Conservation (phyloP, 2,797 vertebrate species). For the Schizothorax lantsangensis region DNA sequence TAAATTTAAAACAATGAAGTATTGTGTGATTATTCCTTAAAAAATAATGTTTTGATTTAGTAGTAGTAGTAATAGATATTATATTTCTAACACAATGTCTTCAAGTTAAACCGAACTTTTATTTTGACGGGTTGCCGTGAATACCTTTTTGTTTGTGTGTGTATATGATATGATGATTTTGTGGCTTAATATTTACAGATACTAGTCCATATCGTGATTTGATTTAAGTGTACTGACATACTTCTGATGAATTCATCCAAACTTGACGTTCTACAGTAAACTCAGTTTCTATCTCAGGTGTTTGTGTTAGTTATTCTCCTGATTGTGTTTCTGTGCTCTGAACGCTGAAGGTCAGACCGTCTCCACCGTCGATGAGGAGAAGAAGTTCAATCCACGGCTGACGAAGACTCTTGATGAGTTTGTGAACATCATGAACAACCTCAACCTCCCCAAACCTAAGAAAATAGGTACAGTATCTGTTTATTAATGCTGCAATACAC, state of each 20-base stretch:
- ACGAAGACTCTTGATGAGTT: constrained; percentile 84
- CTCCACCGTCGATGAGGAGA: constrained; percentile 87
- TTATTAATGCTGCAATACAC: neutral
- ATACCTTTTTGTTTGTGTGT: neutral
- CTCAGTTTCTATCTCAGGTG: neutral
- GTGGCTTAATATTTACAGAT: no score
- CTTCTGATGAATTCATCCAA: no score
- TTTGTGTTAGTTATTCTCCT: neutral
- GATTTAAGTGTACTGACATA: no score
- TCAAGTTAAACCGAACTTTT: no score
- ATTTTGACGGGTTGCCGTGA: no score
- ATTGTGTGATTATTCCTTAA: neutral
- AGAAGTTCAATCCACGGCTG: constrained; percentile 84
- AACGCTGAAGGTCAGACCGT: constrained; percentile 79
- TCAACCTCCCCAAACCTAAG: constrained; percentile 85
- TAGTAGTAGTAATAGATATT: no score
- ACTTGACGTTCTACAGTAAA: no score
- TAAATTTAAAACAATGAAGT: neutral
- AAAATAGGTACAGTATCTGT: constrained; percentile 81
- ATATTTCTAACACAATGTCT: no score
- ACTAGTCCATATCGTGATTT: no score
- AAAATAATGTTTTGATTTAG: no score
- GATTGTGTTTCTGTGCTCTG: neutral
- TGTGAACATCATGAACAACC: constrained; percentile 84
- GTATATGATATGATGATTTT: no score